Evolutionary conservation across 2,113 vertebrate genomes (phyloP).

Genomic region (Xiphophorus hellerii): DNA sequence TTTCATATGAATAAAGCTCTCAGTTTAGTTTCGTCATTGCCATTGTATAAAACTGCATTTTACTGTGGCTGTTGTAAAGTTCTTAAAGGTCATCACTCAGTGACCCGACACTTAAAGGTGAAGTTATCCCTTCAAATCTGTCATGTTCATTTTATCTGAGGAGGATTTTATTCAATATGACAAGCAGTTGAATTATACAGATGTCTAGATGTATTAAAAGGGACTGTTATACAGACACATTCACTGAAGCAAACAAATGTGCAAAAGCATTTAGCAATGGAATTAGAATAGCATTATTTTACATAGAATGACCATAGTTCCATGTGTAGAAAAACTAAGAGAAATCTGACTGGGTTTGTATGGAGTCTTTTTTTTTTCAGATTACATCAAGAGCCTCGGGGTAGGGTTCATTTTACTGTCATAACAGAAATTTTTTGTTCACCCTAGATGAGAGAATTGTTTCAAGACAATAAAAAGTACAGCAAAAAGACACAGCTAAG

Average conservation of each 20-base stretch:
- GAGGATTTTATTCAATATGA: slow-evolving; percentile 49
- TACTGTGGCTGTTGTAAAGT: not conserved
- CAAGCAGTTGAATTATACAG: slow-evolving; percentile 51
- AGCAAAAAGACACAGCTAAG: no score
- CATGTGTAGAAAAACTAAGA: not conserved
- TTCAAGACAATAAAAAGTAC: no score
- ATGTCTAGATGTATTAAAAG: slow-evolving; percentile 56
- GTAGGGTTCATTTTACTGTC: no score
- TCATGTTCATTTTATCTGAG: slow-evolving; percentile 44
- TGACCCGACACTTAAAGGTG: slow-evolving; percentile 14
- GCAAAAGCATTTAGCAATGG: slow-evolving; percentile 14
- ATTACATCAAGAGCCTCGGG: no score
- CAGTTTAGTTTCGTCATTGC: not conserved
- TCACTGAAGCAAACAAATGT: slow-evolving; percentile 37
- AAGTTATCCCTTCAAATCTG: slow-evolving; percentile 34
- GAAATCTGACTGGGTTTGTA: not conserved
- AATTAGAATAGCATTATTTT: slow-evolving; percentile 15
- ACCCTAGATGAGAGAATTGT: no score
- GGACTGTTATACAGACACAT: slow-evolving; percentile 34
- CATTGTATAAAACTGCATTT: not conserved
- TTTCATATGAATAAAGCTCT: no score
- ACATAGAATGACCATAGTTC: slow-evolving; percentile 6
- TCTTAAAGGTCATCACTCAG: not conserved
- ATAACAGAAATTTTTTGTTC: no score
- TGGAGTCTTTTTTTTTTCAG: no score